Evolutionary conservation across 2,113 vertebrate genomes (phyloP).

Genomic region (Egretta garzetta): DNA sequence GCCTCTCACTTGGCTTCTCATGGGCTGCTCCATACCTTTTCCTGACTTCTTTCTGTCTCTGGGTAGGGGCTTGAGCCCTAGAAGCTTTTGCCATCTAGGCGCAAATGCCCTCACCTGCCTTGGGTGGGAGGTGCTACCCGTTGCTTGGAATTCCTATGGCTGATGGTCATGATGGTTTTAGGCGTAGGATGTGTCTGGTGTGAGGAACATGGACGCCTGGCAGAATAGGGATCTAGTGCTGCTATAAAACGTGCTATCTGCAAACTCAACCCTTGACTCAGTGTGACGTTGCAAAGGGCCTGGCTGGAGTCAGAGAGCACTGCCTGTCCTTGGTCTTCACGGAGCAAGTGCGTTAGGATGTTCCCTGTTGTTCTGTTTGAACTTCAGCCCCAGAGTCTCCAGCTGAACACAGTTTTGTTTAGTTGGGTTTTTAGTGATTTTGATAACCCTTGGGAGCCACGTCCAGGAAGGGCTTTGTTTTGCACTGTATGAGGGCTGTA

Average conservation of each 20-base stretch:
- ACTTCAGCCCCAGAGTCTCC: neutral
- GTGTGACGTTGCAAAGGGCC: neutral
- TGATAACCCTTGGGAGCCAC: neutral
- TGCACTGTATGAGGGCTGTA: neutral
- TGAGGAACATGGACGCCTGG: fast-evolving
- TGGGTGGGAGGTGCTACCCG: neutral
- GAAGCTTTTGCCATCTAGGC: neutral
- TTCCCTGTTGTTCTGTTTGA: neutral
- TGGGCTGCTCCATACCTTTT: neutral
- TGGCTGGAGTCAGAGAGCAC: neutral
- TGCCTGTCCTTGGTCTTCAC: neutral
- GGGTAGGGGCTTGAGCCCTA: neutral
- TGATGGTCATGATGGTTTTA: neutral
- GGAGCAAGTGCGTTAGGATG: fast-evolving
- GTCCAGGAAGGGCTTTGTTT: neutral
- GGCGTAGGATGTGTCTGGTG: neutral
- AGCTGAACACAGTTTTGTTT: neutral
- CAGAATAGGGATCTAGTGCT: neutral
- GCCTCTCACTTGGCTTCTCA: neutral
- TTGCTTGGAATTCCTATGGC: neutral
- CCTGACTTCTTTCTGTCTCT: neutral
- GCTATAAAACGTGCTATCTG: neutral
- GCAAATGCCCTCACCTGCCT: neutral
- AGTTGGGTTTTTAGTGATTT: neutral
- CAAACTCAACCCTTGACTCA: neutral